These are phyloP conservation scores for Aselliscus stoliczkanus DNA, from an alignment of 2,797 vertebrate genomes.

Conservation along the genomic window DNA sequence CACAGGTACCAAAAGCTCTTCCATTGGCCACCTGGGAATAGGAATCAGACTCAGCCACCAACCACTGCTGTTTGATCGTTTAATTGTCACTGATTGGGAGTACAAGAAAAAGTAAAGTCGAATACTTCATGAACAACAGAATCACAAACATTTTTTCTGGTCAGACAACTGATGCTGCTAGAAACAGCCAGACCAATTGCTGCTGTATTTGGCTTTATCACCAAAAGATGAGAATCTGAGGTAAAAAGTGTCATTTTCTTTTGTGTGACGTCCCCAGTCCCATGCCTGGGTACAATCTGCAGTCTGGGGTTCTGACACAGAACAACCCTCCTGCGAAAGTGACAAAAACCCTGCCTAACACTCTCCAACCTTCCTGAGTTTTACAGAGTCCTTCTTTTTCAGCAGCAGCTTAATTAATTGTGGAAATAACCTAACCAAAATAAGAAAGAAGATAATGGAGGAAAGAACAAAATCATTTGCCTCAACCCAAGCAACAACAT, in stretches of 20 bases:
- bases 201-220: neutral
- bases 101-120: neutral
- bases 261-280: neutral
- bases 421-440: neutral
- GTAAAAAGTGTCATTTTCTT: neutral
- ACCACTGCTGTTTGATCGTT: neutral
- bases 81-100: neutral
- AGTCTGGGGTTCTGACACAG: neutral
- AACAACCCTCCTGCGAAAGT: neutral
- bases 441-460: neutral
- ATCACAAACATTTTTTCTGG: neutral
- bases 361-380: neutral
- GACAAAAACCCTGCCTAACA: neutral
- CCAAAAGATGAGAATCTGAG: neutral
- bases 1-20: neutral
- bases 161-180: neutral
- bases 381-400: neutral
- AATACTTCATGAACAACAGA: neutral
- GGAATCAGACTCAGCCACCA: neutral
- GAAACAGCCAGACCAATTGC: neutral
- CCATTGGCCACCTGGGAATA: neutral
- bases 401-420: neutral
- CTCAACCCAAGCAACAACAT: neutral
- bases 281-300: rapidly evolving
- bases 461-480: neutral